These are phyloP conservation scores for Sandelia bainsii DNA, from an alignment of 2,797 vertebrate genomes.

Conservation along the genomic window DNA sequence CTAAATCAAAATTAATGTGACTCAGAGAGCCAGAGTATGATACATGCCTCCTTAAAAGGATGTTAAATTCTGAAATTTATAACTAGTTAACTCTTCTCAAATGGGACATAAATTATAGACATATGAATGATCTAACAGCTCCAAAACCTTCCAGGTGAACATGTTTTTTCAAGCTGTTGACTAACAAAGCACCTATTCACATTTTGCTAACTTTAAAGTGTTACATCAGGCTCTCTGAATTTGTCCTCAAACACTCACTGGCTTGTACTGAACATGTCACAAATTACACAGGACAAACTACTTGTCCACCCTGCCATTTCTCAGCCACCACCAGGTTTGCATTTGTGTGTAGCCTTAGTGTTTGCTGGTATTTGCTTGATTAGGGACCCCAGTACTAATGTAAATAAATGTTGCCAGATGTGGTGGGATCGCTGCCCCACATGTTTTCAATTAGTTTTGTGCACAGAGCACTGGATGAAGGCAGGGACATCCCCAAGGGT, in stretches of 20 bases:
- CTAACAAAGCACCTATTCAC: constrained; percentile 22
- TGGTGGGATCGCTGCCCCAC: constrained; percentile 41
- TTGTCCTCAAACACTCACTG: background rate
- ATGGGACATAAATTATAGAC: constrained; percentile 38
- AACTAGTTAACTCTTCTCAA: constrained; percentile 14
- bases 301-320: background rate
- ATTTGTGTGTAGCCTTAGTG: constrained; percentile 60
- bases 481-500: constrained; percentile 32
- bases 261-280: constrained; percentile 35
- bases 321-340: constrained; percentile 22
- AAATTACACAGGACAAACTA: constrained; percentile 8
- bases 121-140: constrained; percentile 15
- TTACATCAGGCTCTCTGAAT: background rate
- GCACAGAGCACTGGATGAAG: constrained; percentile 6
- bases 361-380: constrained; percentile 70
- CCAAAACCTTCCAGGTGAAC: constrained; percentile 14
- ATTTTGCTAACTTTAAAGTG: background rate
- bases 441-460: constrained; percentile 59
- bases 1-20: constrained; percentile 47
- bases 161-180: constrained; percentile 22
- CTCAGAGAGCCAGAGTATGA: constrained; percentile 23
- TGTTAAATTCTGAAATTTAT: constrained; percentile 34
- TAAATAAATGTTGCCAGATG: constrained; percentile 81
- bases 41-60: constrained; percentile 38
- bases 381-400: constrained; percentile 67